Evolutionary conservation across 2,888 invertebrate genomes (phyloP).

Genomic region (Thumatha senex): DNA sequence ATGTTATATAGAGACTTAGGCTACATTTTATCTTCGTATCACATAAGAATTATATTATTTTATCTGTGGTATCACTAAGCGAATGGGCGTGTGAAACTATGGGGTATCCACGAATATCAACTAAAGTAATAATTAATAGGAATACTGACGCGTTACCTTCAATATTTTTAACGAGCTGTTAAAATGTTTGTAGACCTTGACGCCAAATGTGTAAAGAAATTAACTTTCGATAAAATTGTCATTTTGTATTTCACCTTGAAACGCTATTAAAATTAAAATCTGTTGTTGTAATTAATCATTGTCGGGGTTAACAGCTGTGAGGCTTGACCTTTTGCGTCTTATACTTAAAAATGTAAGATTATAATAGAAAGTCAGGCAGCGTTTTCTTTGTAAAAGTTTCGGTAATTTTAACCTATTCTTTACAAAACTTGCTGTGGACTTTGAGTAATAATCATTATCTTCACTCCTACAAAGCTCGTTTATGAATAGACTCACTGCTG

Average conservation of each 20-base stretch:
- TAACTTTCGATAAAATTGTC: slow-evolving; percentile 11
- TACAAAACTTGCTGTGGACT: neutral
- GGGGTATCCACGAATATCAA: too few relatives aligned
- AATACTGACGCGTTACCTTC: too few relatives aligned
- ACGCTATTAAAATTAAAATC: slow-evolving; percentile 8
- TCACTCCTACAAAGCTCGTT: neutral
- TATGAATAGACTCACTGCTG: too few relatives aligned
- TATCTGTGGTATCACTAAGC: too few relatives aligned
- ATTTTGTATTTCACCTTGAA: slow-evolving; percentile 16
- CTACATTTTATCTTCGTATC: too few relatives aligned
- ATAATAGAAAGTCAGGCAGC: neutral
- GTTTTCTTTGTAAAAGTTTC: neutral
- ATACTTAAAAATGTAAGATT: slow-evolving; percentile 12
- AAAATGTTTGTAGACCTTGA: neutral
- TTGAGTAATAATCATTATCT: neutral
- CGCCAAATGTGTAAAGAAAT: neutral
- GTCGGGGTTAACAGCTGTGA: slow-evolving; percentile 7
- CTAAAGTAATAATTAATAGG: neutral
- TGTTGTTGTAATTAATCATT: slow-evolving; percentile 25
- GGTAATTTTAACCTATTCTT: neutral
- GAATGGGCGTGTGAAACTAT: too few relatives aligned
- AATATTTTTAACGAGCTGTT: slow-evolving; percentile 2
- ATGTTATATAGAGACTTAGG: too few relatives aligned
- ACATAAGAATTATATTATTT: too few relatives aligned
- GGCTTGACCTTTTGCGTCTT: slow-evolving; percentile 11